phyloP scores from a whole-genome alignment of 1,140 invertebrate species.

The Leucophenga varia region DNA sequence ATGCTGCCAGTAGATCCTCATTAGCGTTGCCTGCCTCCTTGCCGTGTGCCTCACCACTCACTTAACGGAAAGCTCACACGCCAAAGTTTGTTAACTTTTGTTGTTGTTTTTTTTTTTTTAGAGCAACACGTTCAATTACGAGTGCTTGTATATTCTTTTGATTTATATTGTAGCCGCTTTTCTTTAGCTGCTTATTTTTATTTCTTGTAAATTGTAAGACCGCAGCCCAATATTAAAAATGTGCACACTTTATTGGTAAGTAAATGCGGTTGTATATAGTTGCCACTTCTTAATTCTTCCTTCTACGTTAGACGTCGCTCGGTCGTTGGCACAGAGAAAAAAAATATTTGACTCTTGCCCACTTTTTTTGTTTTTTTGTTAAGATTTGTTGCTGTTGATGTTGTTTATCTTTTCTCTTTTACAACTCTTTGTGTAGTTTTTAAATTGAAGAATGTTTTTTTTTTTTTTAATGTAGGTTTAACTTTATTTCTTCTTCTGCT shows the following conservation, averaged over 20 bases:
- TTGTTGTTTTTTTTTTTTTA: slow-evolving; percentile 33
- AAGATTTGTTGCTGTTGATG: slow-evolving; percentile 15
- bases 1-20: slow-evolving; percentile 70
- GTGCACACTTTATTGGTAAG: slow-evolving; percentile 4
- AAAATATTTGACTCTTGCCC: no score
- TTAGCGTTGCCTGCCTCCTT: slow-evolving; percentile 56
- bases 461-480: slow-evolving; percentile 14
- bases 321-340: no score
- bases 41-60: slow-evolving; percentile 34
- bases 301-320: no score
- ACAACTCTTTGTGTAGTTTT: slow-evolving; percentile 13
- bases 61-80: slow-evolving; percentile 22
- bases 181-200: slow-evolving; percentile 21
- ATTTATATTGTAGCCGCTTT: slow-evolving; percentile 18
- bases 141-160: neutral
- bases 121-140: slow-evolving; percentile 16
- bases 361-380: slow-evolving; percentile 4
- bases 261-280: neutral
- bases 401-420: no score
- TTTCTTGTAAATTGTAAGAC: no score
- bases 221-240: no score
- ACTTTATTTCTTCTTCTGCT: slow-evolving; percentile 12
- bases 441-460: no score
- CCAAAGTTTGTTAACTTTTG: slow-evolving; percentile 4
- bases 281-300: no score